phyloP scores from a whole-genome alignment of 2,113 vertebrate genomes.

The Enhydra lutris region DNA sequence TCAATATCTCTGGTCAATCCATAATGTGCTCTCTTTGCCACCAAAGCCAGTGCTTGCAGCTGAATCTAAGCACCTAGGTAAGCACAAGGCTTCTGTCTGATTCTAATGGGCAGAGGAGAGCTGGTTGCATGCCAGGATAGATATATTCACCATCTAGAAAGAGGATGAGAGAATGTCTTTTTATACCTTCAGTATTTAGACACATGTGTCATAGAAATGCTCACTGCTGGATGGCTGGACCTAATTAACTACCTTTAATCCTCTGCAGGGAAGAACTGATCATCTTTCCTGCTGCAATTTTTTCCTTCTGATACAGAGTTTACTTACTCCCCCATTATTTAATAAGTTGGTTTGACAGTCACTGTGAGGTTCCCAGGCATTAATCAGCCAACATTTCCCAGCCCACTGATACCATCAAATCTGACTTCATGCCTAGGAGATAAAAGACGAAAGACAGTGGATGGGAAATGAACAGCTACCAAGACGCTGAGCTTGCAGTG shows the following conservation, averaged over 20 bases:
- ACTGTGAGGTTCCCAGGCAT: not conserved
- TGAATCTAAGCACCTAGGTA: not conserved
- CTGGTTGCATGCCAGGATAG: not conserved
- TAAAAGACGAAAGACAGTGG: constrained; percentile 1
- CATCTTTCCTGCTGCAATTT: not conserved
- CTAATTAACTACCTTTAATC: not conserved
- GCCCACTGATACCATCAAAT: not conserved
- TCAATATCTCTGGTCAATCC: not conserved
- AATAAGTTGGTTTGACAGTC: constrained; percentile 43
- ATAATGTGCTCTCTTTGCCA: not conserved
- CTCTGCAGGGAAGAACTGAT: not conserved
- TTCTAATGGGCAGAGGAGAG: not conserved
- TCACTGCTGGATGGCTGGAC: not conserved
- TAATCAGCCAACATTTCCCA: constrained; percentile 24
- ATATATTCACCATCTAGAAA: not conserved
- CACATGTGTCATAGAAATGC: not conserved
- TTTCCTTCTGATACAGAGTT: not conserved
- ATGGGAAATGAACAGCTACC: not conserved
- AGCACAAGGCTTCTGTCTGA: not conserved
- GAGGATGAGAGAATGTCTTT: not conserved
- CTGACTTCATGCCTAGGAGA: constrained; percentile 13
- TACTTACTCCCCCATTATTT: constrained; percentile 1
- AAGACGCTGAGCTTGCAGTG: not conserved
- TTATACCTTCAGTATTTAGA: not conserved
- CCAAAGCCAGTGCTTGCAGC: not conserved